Conservation (phyloP, 2,113 vertebrate genomes). For the Aspidoscelis tigris region DNA sequence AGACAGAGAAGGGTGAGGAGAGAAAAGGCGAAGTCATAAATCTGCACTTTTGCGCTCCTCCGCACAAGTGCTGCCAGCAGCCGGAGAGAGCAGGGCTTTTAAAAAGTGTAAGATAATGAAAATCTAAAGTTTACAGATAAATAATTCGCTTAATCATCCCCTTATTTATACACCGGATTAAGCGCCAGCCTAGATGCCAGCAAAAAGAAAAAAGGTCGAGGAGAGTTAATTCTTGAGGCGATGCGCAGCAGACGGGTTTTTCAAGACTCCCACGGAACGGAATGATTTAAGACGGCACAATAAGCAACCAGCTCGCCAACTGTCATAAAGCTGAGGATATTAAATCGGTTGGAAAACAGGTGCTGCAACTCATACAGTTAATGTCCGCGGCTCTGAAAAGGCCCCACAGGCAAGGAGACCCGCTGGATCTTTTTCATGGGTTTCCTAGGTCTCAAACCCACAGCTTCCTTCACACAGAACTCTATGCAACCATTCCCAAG, state of each 20-base stretch:
- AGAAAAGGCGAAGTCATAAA: conserved; percentile 31
- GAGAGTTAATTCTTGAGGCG: background rate
- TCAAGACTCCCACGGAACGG: background rate
- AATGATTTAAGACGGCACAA: background rate
- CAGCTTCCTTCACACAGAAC: too few species aligned
- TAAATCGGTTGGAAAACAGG: too few species aligned
- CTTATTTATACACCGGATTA: background rate
- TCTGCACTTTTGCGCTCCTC: background rate
- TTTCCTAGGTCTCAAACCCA: too few species aligned
- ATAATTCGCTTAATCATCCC: background rate
- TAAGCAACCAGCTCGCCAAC: background rate
- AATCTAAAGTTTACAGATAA: accelerated
- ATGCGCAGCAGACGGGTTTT: background rate
- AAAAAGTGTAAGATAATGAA: background rate
- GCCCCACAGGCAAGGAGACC: too few species aligned
- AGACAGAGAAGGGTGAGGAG: conserved; percentile 9
- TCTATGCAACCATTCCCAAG: too few species aligned
- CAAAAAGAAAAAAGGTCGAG: background rate
- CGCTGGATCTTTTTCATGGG: too few species aligned
- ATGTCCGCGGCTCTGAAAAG: too few species aligned
- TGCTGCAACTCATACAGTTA: too few species aligned
- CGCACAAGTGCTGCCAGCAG: background rate
- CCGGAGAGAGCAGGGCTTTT: background rate
- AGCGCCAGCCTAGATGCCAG: background rate
- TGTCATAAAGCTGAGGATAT: too few species aligned